A percentile compares a stretch with the other conserved stretches of the same genome.
phyloP scores from a whole-genome alignment of 2,113 vertebrate species.

The Illadopsis cleaveri region DNA sequence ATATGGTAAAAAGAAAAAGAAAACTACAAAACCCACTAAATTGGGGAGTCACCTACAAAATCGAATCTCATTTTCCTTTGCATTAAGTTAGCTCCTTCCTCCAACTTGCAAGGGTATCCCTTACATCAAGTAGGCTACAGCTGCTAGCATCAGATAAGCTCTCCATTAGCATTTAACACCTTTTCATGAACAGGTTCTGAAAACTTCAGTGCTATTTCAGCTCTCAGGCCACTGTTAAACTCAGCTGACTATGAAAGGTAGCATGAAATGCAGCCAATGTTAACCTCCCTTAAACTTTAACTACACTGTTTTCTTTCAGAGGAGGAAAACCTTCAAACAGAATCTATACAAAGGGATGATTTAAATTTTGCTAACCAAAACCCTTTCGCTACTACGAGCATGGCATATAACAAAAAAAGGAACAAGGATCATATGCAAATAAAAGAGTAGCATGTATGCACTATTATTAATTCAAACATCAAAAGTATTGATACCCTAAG shows the following conservation, averaged over 20 bases:
- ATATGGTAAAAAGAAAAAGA: background rate
- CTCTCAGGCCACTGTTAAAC: background rate
- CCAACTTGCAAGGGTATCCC: background rate
- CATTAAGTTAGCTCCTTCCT: background rate
- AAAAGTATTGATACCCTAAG: background rate
- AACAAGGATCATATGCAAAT: background rate
- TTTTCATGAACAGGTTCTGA: background rate
- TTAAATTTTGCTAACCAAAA: background rate
- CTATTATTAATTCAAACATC: background rate
- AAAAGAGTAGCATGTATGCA: background rate
- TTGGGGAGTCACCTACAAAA: background rate
- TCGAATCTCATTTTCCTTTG: background rate
- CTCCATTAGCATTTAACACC: background rate
- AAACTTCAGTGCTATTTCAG: background rate
- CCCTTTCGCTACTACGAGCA: background rate
- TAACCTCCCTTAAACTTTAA: background rate
- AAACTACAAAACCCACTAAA: background rate
- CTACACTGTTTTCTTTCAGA: background rate
- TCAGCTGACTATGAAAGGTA: background rate
- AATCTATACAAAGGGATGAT: background rate
- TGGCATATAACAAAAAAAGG: background rate
- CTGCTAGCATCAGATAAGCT: background rate
- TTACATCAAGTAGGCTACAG: background rate
- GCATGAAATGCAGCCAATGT: accelerated
- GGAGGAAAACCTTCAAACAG: background rate